Conservation (phyloP, 2,888 invertebrate genomes). For the Plagodis dolabraria region DNA sequence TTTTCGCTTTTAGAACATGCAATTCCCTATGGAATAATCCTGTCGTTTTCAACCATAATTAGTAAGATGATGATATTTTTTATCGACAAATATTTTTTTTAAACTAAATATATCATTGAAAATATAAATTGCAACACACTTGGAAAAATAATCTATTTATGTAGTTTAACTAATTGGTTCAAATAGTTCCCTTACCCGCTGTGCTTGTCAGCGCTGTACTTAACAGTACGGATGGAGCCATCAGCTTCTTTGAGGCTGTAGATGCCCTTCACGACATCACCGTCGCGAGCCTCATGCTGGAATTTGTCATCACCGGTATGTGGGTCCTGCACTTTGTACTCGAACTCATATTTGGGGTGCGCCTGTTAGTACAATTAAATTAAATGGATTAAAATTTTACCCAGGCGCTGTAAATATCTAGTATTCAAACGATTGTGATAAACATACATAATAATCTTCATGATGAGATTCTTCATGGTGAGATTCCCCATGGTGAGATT, state of each 20-base stretch:
- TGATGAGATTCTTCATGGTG: conserved; percentile 44
- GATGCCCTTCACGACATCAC: conserved; percentile 80
- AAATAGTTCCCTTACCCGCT: conserved; percentile 59
- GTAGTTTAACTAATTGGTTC: too few relatives aligned
- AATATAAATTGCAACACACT: too few relatives aligned
- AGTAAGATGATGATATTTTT: too few relatives aligned
- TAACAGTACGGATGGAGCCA: conserved; percentile 60
- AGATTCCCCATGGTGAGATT: conserved; percentile 37
- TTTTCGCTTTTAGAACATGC: too few relatives aligned
- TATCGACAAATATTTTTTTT: too few relatives aligned
- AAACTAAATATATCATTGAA: too few relatives aligned
- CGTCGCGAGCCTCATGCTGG: conserved; percentile 81
- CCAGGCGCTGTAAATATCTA: too few relatives aligned
- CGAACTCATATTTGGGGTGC: conserved; percentile 81
- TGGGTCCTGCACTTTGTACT: conserved; percentile 80
- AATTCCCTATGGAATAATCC: too few relatives aligned
- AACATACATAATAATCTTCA: conserved; percentile 60
- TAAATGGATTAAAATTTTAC: neutral
- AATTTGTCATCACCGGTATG: conserved; percentile 84
- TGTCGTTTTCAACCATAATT: too few relatives aligned
- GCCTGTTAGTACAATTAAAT: conserved; percentile 51
- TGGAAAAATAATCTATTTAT: too few relatives aligned
- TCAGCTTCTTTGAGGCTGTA: conserved; percentile 62
- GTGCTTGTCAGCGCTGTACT: conserved; percentile 78
- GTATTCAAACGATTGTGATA: neutral